Evolutionary conservation across 2,888 invertebrate species (phyloP), one percentile per base, ranked within the genome.

Genomic region (Polydrusus cervinus): DNA sequence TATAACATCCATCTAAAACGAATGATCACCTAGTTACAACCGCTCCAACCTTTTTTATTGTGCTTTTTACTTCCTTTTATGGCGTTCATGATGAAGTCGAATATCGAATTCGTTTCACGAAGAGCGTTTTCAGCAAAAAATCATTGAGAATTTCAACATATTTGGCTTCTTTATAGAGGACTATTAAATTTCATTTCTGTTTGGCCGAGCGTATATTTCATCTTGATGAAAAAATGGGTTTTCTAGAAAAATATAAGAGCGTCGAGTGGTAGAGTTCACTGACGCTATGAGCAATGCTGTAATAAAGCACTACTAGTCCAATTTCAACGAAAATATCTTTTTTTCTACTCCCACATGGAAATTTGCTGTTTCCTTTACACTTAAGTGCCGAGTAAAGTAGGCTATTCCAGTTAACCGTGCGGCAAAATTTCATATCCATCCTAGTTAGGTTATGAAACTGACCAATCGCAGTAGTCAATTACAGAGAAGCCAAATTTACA

Each of bases 1-100:
- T 68, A 61, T 61, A 30, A 71, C 75, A n/a, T 51, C 71, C 71
- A 71, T 75, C 71, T 66, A 74, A 74, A 74, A 65, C 70, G 64
- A 70, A 74, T 70, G 65, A 74, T 74, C 74, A 30, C 25, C 69
- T 55, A 47, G 65, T 64, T 74, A 74, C 60, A 74, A 60, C 11
- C 66, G 34, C 40, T 71, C 67, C 30, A 62, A 64, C 45, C 60
- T 67, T 61, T 75, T 75, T 75, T 75, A 75, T 75, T 71, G 64
- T 40, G 51, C 71, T 67, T 66, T 71, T 71, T 75, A 65, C 71
- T 53, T 74, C 70, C 60, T 67, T n/a, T 75, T 71, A 67, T 70
- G 71, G 55, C 71, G 53, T 65, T 75, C 66, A 71, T 71, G 75
- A 75, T 74, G 49, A 60, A 66, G 60, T 66, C 57, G 71, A 60